Base-by-base conservation (phyloP, 2,888 invertebrate genomes). In the Luperina testacea region DNA sequence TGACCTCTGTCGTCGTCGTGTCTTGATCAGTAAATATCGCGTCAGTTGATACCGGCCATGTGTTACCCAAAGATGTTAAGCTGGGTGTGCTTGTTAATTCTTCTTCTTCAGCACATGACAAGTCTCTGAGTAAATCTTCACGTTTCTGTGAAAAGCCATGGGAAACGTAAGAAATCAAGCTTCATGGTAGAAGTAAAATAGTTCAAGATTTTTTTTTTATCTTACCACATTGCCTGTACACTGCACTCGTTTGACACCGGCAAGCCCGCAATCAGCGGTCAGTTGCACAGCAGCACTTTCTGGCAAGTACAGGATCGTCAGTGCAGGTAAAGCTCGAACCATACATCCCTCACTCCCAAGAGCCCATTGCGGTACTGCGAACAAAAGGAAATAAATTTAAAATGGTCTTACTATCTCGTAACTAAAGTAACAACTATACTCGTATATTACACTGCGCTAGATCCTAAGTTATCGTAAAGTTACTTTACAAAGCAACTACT, bases 361-460 rank as follows among this genome's bases (percentile, higher is more conserved):
- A n/a, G 98, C 98, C 98, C 98, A 98, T 89, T 97, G 97, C 51
- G 98, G 98, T 85, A 98, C 98, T 98, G 95, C 13, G 93, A 94
- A 91, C 73, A 89, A 91, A 85, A 57, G 7, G 1, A 51, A 61
- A 70, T 61, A 48, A 32, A 59, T 78, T 69, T 67, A 13, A 59
- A 71, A 57, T 67, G 9, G 24, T 63, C 48, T 61, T 65, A 74
- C n/a, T 64, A 64, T n/a, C n/a, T 51, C 59, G 24, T 67, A 67
- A 73, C 57, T n/a, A 76, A 20, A 71, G 45, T 57, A 72, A 72
- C 38, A 64, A 70, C 27, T 27, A 51, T 71, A n/a, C n/a, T n/a
- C n/a, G 71, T 72, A 63, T 71, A 59, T n/a, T n/a, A 82, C 51
- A 65, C 27, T 11, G 61, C 53, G 59, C 45, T 75, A 61, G 65